Conservation (phyloP, 2,888 invertebrate genomes). For the Teleogryllus oceanicus region DNA sequence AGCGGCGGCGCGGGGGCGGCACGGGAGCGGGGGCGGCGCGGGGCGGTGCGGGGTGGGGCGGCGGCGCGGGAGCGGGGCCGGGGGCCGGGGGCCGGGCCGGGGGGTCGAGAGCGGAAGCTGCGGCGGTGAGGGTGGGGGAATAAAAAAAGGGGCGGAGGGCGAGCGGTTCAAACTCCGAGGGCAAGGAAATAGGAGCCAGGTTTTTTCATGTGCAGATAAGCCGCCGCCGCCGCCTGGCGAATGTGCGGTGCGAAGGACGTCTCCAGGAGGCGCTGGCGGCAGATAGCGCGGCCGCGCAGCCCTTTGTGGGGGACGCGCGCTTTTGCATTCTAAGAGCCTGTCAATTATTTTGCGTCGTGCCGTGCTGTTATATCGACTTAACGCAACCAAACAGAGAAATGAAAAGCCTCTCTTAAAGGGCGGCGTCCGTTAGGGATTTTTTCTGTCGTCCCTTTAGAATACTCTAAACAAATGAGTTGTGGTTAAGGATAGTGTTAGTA, state of each 20-base stretch:
- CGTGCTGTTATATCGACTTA: too few species aligned
- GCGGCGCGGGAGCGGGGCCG: not conserved
- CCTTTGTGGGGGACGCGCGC: not conserved
- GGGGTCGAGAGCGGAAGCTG: not conserved
- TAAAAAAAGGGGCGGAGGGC: not conserved
- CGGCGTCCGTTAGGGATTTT: too few species aligned
- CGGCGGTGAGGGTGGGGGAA: not conserved
- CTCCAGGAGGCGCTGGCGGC: not conserved
- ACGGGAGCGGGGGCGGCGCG: not conserved
- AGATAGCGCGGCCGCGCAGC: not conserved
- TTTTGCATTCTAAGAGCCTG: not conserved
- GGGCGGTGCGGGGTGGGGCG: too few species aligned
- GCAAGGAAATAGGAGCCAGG: not conserved
- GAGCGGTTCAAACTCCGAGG: not conserved
- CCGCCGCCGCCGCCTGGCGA: not conserved
- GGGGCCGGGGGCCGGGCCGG: not conserved
- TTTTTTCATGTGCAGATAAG: not conserved
- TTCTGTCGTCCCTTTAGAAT: too few species aligned
- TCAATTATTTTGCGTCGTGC: too few species aligned
- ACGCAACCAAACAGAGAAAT: too few species aligned
- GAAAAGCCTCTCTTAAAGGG: too few species aligned
- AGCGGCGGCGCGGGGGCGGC: not conserved
- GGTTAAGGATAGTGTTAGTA: too few species aligned
- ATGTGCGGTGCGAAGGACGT: too few species aligned
- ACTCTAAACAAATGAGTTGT: too few species aligned